Percentiles rank a stretch among this genome's conserved stretches.
These are phyloP conservation scores for Tinea trinotella DNA, from an alignment of 2,888 invertebrate species.

Conservation along the genomic window DNA sequence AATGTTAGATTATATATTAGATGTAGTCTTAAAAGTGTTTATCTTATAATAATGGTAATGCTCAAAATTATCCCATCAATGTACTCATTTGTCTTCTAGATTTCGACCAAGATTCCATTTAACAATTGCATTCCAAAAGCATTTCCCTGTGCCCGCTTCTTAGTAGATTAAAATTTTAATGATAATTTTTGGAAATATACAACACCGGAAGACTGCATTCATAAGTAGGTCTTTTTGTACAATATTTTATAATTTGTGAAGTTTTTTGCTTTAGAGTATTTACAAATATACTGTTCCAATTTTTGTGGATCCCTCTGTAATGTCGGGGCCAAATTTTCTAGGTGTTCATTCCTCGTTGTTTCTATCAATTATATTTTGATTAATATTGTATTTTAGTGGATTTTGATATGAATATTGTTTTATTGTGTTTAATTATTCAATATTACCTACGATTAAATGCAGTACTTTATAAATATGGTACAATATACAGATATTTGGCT, in stretches of 20 bases:
- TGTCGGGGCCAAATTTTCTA: slow-evolving; percentile 62
- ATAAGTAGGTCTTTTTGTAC: slow-evolving; percentile 49
- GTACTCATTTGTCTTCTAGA: slow-evolving; percentile 37
- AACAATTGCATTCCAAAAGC: slow-evolving; percentile 40
- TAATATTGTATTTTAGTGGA: slow-evolving; percentile 6
- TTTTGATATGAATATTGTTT: slow-evolving; percentile 16
- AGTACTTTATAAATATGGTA: not conserved
- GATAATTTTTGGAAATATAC: slow-evolving; percentile 52
- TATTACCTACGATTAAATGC: not conserved
- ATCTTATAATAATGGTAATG: slow-evolving; percentile 56
- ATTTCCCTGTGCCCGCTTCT: slow-evolving; percentile 28
- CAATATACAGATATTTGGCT: not conserved
- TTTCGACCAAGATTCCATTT: slow-evolving; percentile 37
- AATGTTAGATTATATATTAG: slow-evolving; percentile 39
- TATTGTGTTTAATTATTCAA: not conserved
- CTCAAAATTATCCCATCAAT: slow-evolving; percentile 64
- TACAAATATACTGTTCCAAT: slow-evolving; percentile 52
- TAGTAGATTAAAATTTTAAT: slow-evolving; percentile 29
- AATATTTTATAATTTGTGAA: slow-evolving; percentile 40
- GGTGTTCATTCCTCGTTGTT: slow-evolving; percentile 29
- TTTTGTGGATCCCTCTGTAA: slow-evolving; percentile 42
- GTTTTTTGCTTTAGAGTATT: slow-evolving; percentile 41
- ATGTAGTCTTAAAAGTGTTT: slow-evolving; percentile 46
- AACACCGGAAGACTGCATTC: slow-evolving; percentile 60
- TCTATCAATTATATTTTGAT: slow-evolving; percentile 6